A percentile compares a stretch with the other conserved stretches of the same genome.
Evolutionary conservation across 2,797 vertebrate species (phyloP).

Genomic region (Poecilia picta): DNA sequence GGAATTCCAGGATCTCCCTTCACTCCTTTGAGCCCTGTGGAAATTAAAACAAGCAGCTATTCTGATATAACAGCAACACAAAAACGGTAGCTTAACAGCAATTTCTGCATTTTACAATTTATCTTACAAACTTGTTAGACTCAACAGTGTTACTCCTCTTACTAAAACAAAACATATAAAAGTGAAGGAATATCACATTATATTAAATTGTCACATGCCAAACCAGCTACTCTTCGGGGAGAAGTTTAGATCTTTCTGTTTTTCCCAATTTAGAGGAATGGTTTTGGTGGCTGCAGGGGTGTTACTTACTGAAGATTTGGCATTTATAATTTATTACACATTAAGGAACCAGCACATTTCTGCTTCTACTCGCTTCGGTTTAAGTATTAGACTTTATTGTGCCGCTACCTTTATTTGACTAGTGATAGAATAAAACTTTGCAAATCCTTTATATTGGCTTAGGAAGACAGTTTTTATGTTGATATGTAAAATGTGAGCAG

Average conservation of each 20-base stretch:
- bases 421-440: not conserved
- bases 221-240: not conserved
- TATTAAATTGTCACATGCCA: not conserved
- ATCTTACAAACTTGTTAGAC: not conserved
- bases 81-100: not conserved
- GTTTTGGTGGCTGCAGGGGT: not conserved
- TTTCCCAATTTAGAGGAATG: not conserved
- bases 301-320: not conserved
- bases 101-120: not conserved
- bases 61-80: not conserved
- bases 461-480: not conserved
- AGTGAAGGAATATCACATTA: not conserved
- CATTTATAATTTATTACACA: not conserved
- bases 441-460: not conserved
- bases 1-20: constrained; percentile 63
- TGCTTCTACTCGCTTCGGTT: not conserved
- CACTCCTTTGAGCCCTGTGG: constrained; percentile 61
- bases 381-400: constrained; percentile 1
- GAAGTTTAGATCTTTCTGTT: not conserved
- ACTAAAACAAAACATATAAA: not conserved
- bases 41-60: not conserved
- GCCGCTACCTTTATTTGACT: not conserved
- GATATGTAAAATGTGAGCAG: not conserved
- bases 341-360: not conserved
- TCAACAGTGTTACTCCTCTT: not conserved